A percentile compares a stretch with the other conserved stretches of the same genome.
Evolutionary conservation across 2,888 invertebrate species (phyloP).

Genomic region (Entomobrya multifasciata): DNA sequence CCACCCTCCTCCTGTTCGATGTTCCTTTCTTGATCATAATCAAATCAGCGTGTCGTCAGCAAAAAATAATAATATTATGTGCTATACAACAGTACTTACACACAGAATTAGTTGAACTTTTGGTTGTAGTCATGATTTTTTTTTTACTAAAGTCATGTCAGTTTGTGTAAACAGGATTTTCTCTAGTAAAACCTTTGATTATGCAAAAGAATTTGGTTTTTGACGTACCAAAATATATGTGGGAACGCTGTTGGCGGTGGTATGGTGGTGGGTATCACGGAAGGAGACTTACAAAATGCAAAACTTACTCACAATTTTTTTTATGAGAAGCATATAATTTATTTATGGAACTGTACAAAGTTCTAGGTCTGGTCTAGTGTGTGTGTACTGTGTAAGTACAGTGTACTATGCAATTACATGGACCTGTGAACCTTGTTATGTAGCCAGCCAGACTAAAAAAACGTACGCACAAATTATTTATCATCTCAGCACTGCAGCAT

Average conservation of each 20-base stretch:
- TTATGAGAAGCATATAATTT: not conserved
- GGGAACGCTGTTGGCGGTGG: not conserved
- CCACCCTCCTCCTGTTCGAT: constrained; percentile 15
- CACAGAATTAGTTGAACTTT: constrained; percentile 18
- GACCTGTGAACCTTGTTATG: not conserved
- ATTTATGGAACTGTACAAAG: constrained; percentile 19
- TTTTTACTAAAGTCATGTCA: no score
- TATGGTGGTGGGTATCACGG: not conserved
- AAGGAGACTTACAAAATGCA: constrained; percentile 35
- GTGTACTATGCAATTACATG: constrained; percentile 23
- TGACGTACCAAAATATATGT: no score
- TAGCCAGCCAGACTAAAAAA: not conserved
- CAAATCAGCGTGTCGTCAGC: constrained; percentile 53
- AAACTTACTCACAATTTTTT: constrained; percentile 19
- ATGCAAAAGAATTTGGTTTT: no score
- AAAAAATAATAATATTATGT: not conserved
- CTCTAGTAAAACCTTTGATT: no score
- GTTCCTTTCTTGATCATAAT: constrained; percentile 43
- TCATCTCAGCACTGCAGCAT: no score
- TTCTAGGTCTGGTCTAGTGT: no score
- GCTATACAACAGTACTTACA: no score
- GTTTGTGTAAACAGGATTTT: no score
- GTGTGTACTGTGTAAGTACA: no score
- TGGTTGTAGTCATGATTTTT: not conserved
- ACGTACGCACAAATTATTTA: not conserved